Evolutionary conservation across 1,140 invertebrate species (phyloP), one percentile per base, ranked within the genome.

Genomic region (Drosophila bipectinata): DNA sequence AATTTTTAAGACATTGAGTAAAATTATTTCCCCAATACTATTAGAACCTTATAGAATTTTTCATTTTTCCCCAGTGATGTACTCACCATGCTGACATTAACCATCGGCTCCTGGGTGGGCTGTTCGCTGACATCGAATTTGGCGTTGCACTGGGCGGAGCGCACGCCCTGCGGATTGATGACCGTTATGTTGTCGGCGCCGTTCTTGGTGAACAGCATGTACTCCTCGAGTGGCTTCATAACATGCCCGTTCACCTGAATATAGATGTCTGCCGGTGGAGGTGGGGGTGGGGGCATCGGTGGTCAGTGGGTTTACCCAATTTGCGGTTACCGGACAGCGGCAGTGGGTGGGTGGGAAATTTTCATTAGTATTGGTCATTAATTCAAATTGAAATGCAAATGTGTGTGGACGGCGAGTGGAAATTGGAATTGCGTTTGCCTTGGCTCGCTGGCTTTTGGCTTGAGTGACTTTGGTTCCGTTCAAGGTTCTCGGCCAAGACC

Each of bases 151-250:
- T 96, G 96, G 4, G 96, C 96, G 88, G 95, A 96, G 77, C 96
- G 92, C 1, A 97, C 95, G n/a, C 96, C 96, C 64, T 95, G 95
- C 1, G 96, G 94, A 91, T 96, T 96, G 12, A 96, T 95, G 4
- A 96, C 96, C 60, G 95, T 94, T 14, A 97, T 96, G 48, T 96
- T 95, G 84, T 97, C 96, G 51, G 95, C 94, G 48, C 95, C 96
- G 32, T 95, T 95, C 77, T 96, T 96, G 2, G 95, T 96, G 90
- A 96, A 97, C 5, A 97, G 92, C 96, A 97, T 97, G 89, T 97
- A 97, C 85, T 97, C 96, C 91, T 97, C 96, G 44, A 97, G 91
- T 4, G 96, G 96, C 79, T 96, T 96, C 96, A 97, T 97, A 52
- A 94, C 93, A 34, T 95, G 93, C 58, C 94, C 94, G 79, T 97